Evolutionary conservation across 2,113 vertebrate genomes (phyloP).

Genomic region (Xyrauchen texanus): DNA sequence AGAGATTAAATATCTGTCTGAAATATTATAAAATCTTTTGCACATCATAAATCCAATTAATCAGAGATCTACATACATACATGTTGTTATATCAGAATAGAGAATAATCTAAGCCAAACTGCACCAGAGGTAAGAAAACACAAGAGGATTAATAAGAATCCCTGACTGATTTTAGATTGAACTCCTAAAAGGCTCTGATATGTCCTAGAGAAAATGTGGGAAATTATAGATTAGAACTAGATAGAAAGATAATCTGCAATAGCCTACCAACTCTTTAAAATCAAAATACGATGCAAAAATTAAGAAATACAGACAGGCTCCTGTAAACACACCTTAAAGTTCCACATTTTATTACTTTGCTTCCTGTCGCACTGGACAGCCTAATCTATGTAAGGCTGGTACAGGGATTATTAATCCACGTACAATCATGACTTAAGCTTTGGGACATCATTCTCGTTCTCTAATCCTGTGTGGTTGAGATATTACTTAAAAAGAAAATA

Average conservation of each 20-base stretch:
- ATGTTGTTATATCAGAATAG: constrained; percentile 31
- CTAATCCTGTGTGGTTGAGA: constrained; percentile 50
- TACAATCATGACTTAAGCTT: constrained; percentile 67
- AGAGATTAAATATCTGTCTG: not conserved
- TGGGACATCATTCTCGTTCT: constrained; percentile 59
- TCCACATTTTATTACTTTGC: constrained; percentile 17
- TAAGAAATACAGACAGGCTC: not conserved
- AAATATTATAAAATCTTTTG: not conserved
- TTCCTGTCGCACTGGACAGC: no score
- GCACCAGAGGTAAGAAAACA: constrained; percentile 58
- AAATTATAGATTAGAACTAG: not conserved
- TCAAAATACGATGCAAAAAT: not conserved
- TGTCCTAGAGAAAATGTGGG: not conserved
- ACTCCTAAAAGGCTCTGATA: not conserved
- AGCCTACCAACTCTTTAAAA: not conserved
- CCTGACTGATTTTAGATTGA: constrained; percentile 51
- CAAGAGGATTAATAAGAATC: constrained; percentile 67
- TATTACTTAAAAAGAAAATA: constrained; percentile 28
- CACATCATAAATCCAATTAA: constrained; percentile 6
- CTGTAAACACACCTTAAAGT: constrained; percentile 10
- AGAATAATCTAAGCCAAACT: constrained; percentile 61
- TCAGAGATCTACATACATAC: constrained; percentile 2
- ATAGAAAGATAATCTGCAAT: not conserved
- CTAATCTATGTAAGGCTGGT: constrained; percentile 69
- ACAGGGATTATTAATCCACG: constrained; percentile 70